A percentile compares a stretch with the other conserved stretches of the same genome.
Conservation (phyloP, 2,888 invertebrate genomes). For the Alcis repandata region DNA sequence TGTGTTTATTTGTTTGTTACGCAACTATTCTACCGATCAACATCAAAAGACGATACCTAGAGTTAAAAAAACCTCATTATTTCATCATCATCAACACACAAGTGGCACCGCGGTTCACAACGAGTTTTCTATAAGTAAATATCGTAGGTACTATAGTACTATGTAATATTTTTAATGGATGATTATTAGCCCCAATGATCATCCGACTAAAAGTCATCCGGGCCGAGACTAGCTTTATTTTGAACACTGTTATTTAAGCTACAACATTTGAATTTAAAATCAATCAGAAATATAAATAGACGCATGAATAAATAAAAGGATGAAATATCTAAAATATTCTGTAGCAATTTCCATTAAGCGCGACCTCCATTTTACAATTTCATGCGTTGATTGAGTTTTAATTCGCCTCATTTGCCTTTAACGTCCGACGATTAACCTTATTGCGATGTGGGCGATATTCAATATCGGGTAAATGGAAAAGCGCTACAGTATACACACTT, state of each 20-base stretch:
- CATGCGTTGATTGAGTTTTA: constrained; percentile 31
- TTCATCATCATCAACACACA: not conserved
- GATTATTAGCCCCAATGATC: not conserved
- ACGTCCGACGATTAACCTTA: constrained; percentile 10
- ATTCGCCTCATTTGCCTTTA: constrained; percentile 25
- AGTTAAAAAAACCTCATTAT: no score
- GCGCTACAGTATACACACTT: not conserved
- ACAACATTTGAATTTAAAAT: not conserved
- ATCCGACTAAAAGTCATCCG: not conserved
- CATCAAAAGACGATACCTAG: no score
- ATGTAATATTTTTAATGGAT: no score
- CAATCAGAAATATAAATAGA: constrained; percentile 5
- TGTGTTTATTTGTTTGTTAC: no score
- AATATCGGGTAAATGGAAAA: not conserved
- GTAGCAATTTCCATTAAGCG: constrained; percentile 13
- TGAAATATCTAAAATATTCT: not conserved
- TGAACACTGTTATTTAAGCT: not conserved
- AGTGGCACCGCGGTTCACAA: no score
- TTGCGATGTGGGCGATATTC: constrained; percentile 5
- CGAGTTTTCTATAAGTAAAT: no score
- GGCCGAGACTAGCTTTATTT: not conserved
- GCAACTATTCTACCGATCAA: no score
- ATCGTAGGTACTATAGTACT: no score
- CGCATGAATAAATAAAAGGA: not conserved
- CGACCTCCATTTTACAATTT: constrained; percentile 25